phyloP scores from a whole-genome alignment of 2,113 vertebrate species.

The Grammomys dolichurus region DNA sequence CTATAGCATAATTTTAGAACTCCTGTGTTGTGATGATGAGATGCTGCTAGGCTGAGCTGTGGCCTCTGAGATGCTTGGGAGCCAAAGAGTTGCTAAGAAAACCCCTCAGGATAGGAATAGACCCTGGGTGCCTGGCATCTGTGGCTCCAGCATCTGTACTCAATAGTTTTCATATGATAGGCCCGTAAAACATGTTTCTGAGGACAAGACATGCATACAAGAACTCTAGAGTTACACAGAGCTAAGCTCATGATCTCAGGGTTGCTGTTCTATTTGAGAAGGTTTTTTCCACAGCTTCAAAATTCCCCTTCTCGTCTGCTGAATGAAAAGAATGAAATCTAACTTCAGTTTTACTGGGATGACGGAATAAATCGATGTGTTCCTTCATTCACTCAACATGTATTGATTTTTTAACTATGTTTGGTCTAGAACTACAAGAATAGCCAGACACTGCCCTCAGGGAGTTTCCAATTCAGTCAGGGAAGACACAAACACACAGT shows the following conservation, averaged over 20 bases:
- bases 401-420: background rate
- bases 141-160: conserved; percentile 84
- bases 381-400: background rate
- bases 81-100: conserved; percentile 78
- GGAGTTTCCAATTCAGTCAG: background rate
- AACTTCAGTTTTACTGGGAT: background rate
- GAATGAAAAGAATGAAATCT: background rate
- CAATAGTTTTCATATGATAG: conserved; percentile 89
- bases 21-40: conserved; percentile 74
- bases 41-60: background rate
- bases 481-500: background rate
- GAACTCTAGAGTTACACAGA: conserved; percentile 51
- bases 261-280: background rate
- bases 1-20: conserved; percentile 80
- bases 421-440: background rate
- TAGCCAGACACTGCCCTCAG: background rate
- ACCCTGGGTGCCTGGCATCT: conserved; percentile 77
- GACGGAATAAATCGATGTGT: background rate
- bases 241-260: conserved; percentile 41
- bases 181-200: conserved; percentile 89
- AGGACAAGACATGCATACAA: conserved; percentile 87
- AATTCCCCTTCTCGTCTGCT: background rate
- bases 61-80: conserved; percentile 62
- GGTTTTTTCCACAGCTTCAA: conserved; percentile 8
- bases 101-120: conserved; percentile 76